Evolutionary conservation across 1,140 invertebrate genomes (phyloP), one percentile per base, ranked within the genome.

Genomic region (Drosophila simulans): DNA sequence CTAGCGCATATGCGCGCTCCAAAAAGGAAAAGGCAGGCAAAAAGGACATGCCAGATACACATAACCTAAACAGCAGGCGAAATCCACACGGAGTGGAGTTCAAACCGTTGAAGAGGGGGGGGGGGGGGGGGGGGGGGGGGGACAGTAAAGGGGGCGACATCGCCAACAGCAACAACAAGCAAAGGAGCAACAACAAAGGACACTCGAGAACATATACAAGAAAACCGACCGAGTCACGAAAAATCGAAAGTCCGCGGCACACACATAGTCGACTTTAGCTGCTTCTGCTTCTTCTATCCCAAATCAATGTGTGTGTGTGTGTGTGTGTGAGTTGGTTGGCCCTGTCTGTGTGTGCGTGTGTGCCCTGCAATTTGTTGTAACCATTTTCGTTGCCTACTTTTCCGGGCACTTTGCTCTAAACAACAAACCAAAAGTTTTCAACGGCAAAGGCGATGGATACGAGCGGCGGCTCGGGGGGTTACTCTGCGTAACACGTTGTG

Each of bases 21-120:
- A 74, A 55, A 59, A 68, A 72, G 17, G 43, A 74, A 74, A 74
- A 74, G 71, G 64, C 64, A 37, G 46, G 60, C 60, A 49, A 80
- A 88, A 89, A 75, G 84, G 72, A 77, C 78, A 79, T 76, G 78
- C 63, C 83, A 86, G 74, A 78, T 86, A 81, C 77, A 75, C 75
- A 78, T 78, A 77, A 71, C 74, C 64, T 78, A 78, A 78, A 78
- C 75, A 78, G 74, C 74, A 78, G 75, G 74, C 74, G 56, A 71
- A 54, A 55, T 55, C 56, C 75, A 58, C 57, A 54, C 65, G 72
- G 59, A 71, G 65, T 70, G 64, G 64, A 66, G 64, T 71, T 57
- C 25, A 13, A 4, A 37, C 4, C 5, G 34, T n/a, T 17, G 27
- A 11, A 10, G 27, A 2, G 37, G 10, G 22, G 4, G 46, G 11